Percentiles rank a stretch among this genome's conserved stretches.
phyloP scores from a whole-genome alignment of 2,888 invertebrate species.

The Synergus itoensis region DNA sequence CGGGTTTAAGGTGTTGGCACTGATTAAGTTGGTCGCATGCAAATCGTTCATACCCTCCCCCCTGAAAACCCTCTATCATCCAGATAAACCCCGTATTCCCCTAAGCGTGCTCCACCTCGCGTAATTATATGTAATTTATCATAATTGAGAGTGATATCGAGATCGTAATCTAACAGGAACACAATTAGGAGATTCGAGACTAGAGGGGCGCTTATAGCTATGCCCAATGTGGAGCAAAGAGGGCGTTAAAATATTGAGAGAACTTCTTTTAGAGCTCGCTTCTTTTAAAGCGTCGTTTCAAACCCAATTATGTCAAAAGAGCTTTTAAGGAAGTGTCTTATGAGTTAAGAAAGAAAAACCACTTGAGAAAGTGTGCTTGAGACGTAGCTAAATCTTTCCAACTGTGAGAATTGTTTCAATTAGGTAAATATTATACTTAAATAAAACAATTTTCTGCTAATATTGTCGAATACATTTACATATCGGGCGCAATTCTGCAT shows the following conservation, averaged over 20 bases:
- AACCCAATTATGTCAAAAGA: conserved; percentile 14
- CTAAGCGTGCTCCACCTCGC: conserved; percentile 53
- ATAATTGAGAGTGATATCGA: conserved; percentile 67
- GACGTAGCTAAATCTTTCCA: conserved; percentile 3
- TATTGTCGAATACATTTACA: no score
- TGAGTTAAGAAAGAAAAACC: conserved; percentile 29
- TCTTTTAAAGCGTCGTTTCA: not conserved
- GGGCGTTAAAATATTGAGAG: not conserved
- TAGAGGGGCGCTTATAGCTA: conserved; percentile 46
- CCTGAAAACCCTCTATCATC: conserved; percentile 60
- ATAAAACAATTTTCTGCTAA: not conserved
- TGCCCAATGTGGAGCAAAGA: not conserved
- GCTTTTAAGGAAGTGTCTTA: conserved; percentile 26
- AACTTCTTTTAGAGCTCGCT: conserved; percentile 42
- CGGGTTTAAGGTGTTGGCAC: conserved; percentile 67
- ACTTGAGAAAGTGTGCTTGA: not conserved
- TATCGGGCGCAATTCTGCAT: no score
- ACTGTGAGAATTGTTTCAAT: conserved; percentile 1
- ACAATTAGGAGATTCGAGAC: conserved; percentile 55
- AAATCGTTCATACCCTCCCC: conserved; percentile 67
- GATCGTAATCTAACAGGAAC: conserved; percentile 59
- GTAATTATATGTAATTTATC: conserved; percentile 71
- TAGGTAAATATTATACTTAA: conserved; percentile 10
- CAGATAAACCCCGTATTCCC: conserved; percentile 60
- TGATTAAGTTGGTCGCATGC: conserved; percentile 76